Percentiles rank a stretch among this genome's conserved stretches.
These are phyloP conservation scores for Dolomedes plantarius DNA, from an alignment of 2,888 invertebrate species.

Conservation along the genomic window DNA sequence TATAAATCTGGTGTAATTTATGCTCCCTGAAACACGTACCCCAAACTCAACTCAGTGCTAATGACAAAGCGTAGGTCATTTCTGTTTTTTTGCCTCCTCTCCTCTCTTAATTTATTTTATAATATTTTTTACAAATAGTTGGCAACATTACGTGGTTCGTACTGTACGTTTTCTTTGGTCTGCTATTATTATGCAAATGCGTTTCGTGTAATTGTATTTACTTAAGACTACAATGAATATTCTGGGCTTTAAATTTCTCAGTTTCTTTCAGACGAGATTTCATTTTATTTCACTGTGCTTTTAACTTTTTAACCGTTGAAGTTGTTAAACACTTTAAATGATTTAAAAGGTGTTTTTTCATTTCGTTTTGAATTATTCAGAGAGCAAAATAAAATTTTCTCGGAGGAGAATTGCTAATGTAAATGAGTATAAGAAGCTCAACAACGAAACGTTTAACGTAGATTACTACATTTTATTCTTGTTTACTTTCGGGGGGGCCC, in stretches of 20 bases:
- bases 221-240: slow-evolving; percentile 71
- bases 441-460: background rate
- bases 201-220: slow-evolving; percentile 70
- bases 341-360: slow-evolving; percentile 3
- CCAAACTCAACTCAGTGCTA: background rate
- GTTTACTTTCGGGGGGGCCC: background rate
- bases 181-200: slow-evolving; percentile 68
- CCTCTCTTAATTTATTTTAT: slow-evolving; percentile 13
- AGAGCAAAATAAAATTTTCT: slow-evolving; percentile 6
- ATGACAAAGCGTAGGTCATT: slow-evolving; percentile 9
- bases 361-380: slow-evolving; percentile 13
- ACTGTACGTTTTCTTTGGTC: slow-evolving; percentile 31
- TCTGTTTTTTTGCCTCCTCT: background rate
- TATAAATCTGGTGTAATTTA: background rate
- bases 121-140: slow-evolving; percentile 12
- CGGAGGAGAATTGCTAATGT: background rate
- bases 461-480: background rate
- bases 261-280: slow-evolving; percentile 1
- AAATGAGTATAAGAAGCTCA: slow-evolving; percentile 12
- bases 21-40: background rate
- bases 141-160: background rate
- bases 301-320: slow-evolving; percentile 15
- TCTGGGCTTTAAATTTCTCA: slow-evolving; percentile 51
- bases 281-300: background rate
- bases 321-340: slow-evolving; percentile 21